These are phyloP conservation scores for Stenichneumon culpator DNA, from an alignment of 2,888 invertebrate genomes.

Conservation along the genomic window DNA sequence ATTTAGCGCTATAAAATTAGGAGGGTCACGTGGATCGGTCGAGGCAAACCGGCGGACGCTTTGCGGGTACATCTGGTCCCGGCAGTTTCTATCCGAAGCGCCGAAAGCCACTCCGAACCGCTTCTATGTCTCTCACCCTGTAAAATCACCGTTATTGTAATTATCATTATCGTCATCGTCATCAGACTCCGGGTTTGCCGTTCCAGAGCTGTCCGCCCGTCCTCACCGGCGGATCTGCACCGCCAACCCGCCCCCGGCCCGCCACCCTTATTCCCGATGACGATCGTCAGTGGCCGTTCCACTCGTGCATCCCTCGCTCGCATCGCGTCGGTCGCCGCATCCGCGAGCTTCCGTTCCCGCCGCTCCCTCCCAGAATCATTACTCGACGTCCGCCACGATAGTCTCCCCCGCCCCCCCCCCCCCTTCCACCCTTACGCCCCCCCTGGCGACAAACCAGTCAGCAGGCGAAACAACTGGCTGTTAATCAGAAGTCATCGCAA, in stretches of 20 bases:
- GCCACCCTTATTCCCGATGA: slow-evolving; percentile 64
- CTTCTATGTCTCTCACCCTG: slow-evolving; percentile 69
- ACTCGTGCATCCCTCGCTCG: slow-evolving; percentile 35
- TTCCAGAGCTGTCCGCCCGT: slow-evolving; percentile 57
- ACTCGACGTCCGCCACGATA: slow-evolving; percentile 83
- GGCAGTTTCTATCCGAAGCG: slow-evolving; percentile 55
- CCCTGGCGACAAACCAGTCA: slow-evolving; percentile 35
- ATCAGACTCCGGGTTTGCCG: slow-evolving; percentile 65
- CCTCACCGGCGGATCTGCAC: slow-evolving; percentile 62
- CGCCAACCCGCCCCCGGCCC: slow-evolving; percentile 65
- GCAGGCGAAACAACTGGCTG: slow-evolving; percentile 83
- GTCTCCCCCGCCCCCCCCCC: slow-evolving; percentile 78
- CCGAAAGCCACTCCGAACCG: slow-evolving; percentile 60
- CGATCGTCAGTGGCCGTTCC: slow-evolving; percentile 37
- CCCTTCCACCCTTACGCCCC: slow-evolving; percentile 49
- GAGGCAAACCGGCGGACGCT: slow-evolving; percentile 3
- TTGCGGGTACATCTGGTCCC: slow-evolving; percentile 59
- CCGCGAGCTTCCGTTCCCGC: slow-evolving; percentile 77
- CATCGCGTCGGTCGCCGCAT: slow-evolving; percentile 68
- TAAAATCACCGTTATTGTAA: slow-evolving; percentile 81
- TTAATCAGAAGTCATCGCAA: slow-evolving; percentile 85
- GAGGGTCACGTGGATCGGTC: slow-evolving; percentile 4
- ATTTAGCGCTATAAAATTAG: neutral
- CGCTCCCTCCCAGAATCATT: slow-evolving; percentile 83
- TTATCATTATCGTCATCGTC: slow-evolving; percentile 78